Base-by-base conservation (phyloP, 1,140 invertebrate genomes). In the Delia radicum region DNA sequence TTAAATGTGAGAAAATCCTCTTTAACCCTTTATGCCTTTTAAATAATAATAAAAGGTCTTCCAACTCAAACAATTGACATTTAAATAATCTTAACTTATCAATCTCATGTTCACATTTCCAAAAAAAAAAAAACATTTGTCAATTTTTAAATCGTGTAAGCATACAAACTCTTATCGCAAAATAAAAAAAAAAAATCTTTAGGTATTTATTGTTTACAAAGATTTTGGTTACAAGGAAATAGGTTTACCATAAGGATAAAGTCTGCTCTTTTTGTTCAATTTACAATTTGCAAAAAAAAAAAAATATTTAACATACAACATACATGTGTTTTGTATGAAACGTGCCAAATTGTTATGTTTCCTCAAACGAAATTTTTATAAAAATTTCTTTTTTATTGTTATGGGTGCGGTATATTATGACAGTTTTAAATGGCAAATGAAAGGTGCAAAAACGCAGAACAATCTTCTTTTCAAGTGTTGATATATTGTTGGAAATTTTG, bases 341-440 rank as follows among this genome's bases (percentile, higher is more conserved):
- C 65, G 65, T 69, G 29, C 65, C 65, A 69, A 15, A 55, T 55
- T 55, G 18, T 24, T 26, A 69, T 48, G 71, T 48, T 46, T 13
- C 6, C 21, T 48, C n/a, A n/a, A n/a, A n/a, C n/a, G n/a, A n/a
- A n/a, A n/a, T n/a, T n/a, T n/a, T n/a, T n/a, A n/a, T n/a, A n/a
- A 42, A 2, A 33, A 46, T 62, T 42, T 27, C 48, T 4, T 74
- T 65, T 46, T 15, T 65, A 37, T 62, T 55, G 48, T 55, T 63
- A 13, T 74, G 74, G 74, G 74, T 65, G 74, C 74, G 74, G 27
- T 74, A 24, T 74, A 67, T 74, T 74, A 18, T 74, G 74, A 74
- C 74, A 74, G 37, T 69, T 69, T 55, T 67, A 67, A 67, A 67
- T 67, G 37, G 2, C 15, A 8, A 21, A 21, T 12, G 29, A 73